phyloP scores from a whole-genome alignment of 2,113 vertebrate species.

The Zosterops borbonicus region DNA sequence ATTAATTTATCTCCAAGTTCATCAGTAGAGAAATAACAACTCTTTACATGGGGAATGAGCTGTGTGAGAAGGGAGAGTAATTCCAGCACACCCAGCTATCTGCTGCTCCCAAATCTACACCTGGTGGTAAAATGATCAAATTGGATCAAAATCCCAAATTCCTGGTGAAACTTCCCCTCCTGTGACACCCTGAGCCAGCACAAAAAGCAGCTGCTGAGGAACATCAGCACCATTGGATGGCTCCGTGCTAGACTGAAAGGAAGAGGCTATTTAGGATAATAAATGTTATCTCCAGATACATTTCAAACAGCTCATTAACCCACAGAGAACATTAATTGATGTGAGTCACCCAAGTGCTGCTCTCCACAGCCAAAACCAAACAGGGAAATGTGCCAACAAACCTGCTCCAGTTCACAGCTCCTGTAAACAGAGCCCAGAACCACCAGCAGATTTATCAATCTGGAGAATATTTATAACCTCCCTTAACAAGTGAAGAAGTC shows the following conservation, averaged over 20 bases:
- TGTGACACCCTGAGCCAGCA: not conserved
- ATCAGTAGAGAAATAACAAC: not conserved
- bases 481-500: not conserved
- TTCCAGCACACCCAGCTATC: not conserved
- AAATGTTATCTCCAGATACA: not conserved
- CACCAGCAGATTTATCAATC: not conserved
- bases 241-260: not conserved
- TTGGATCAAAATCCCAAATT: not conserved
- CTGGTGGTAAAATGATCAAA: not conserved
- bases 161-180: not conserved
- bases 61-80: not conserved
- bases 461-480: not conserved
- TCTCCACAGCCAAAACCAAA: not conserved
- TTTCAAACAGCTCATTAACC: not conserved
- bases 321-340: not conserved
- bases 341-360: slow-evolving; percentile 1
- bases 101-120: not conserved
- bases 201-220: not conserved
- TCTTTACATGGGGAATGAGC: not conserved
- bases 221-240: not conserved
- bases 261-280: not conserved
- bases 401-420: not conserved
- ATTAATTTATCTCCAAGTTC: not conserved
- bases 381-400: not conserved
- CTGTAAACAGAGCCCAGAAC: not conserved